Evolutionary conservation across 2,888 invertebrate genomes (phyloP).

Genomic region (Agriopis aurantiaria): DNA sequence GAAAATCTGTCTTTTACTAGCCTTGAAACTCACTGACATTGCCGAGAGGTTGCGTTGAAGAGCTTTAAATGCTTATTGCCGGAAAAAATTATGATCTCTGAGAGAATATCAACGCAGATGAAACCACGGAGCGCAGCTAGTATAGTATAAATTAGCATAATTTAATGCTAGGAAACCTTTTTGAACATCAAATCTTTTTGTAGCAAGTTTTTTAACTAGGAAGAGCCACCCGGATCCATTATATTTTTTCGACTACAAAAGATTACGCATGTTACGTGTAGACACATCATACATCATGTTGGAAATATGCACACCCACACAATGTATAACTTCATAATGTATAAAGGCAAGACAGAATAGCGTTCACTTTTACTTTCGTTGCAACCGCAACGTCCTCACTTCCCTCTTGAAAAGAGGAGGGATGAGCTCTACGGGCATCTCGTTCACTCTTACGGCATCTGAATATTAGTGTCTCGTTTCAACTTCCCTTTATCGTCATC

Average conservation of each 20-base stretch:
- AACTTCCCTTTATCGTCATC: slow-evolving; percentile 64
- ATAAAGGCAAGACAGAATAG: slow-evolving; percentile 65
- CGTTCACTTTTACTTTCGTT: slow-evolving; percentile 81
- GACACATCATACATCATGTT: slow-evolving; percentile 28
- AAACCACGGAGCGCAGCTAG: too few relatives aligned
- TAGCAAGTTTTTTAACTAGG: slow-evolving; percentile 23
- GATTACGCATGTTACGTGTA: slow-evolving; percentile 31
- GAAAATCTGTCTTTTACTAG: too few relatives aligned
- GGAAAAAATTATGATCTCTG: too few relatives aligned
- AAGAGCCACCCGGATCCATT: slow-evolving; percentile 36
- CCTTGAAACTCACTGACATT: too few relatives aligned
- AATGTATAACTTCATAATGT: slow-evolving; percentile 61
- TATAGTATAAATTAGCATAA: neutral
- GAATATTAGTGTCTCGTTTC: slow-evolving; percentile 55
- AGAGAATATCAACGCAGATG: too few relatives aligned
- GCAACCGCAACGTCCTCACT: slow-evolving; percentile 68
- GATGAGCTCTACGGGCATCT: slow-evolving; percentile 55
- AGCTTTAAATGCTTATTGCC: too few relatives aligned
- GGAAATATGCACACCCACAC: slow-evolving; percentile 47
- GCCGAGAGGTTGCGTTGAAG: too few relatives aligned
- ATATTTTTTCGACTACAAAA: slow-evolving; percentile 29
- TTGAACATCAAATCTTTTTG: slow-evolving; percentile 14
- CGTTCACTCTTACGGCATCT: slow-evolving; percentile 50
- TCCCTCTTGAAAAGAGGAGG: slow-evolving; percentile 69
- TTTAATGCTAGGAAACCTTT: slow-evolving; percentile 1